Base-by-base conservation (phyloP, 2,888 invertebrate genomes). In the Hermaeophaga mercurialis region DNA sequence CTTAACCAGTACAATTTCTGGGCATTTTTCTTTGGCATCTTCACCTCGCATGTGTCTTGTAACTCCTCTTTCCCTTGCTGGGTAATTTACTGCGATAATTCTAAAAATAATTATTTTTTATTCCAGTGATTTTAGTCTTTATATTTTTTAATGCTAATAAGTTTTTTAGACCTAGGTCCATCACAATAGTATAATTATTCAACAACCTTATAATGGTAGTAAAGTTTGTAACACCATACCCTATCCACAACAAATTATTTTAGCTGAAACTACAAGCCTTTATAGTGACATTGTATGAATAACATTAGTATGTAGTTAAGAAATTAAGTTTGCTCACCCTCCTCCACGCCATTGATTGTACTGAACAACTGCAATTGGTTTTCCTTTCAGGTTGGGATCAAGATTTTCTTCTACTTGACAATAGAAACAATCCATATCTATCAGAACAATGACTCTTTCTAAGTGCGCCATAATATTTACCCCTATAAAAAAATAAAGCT, bases 351-450 rank as follows among this genome's bases (percentile, higher is more conserved):
- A 96, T 1, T 88, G 85, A 75, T 94, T 96, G 73, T 97, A 96
- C 75, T 98, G 98, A 0, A 96, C 96, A 3, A 99, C 98, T 49
- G 94, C 97, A 58, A 96, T 85, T 1, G 98, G 98, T 79, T 92
- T 90, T 44, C 94, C 96, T 75, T 82, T 82, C 62, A 92, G 80
- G 56, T 83, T 80, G 0, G 96, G 94, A 72, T 91, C 83, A n/a
- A 92, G 79, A 74, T 93, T 88, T 72, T 94, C 92, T 79, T 99
- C 98, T 1, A 99, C 98, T 85, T 98, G 98, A 70, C 97, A 98
- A 78, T 96, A 99, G 79, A 99, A 99, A 79, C 97, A 97, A 77
- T 99, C 98, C 98, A 99, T 98, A 75, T 99, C 98, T 45, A 99
- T 89, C 45, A 99, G 81, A 34, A 91, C 87, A 14, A 99, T 82